Evolutionary conservation across 2,797 vertebrate species (phyloP), one percentile per base, ranked within the genome.

Genomic region (Pseudotriccus pelzelni): DNA sequence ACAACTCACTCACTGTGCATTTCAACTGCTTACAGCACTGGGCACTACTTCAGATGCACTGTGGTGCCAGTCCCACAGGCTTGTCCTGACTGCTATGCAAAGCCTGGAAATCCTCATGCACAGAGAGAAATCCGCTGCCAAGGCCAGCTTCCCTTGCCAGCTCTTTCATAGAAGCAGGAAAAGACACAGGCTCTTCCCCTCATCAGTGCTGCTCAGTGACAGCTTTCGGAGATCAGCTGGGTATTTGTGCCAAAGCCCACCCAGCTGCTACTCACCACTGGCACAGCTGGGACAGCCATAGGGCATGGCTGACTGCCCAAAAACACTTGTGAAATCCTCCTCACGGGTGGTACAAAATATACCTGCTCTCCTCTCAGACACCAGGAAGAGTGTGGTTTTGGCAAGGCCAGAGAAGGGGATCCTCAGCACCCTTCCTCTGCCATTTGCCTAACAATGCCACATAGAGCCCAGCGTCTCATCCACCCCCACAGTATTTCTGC

Each of bases 231-330:
- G 67, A 39, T 46, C 22, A 58, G 43, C 17, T 20, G 63, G 20
- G 28, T 23, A 3, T 63, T 70, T 50, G 64, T 93, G 68, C 64
- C 89, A 62, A 69, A 91, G 50, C 50, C 50, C 62, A 72, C 58
- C 25, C 3, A 0, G 11, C 46, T 74, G 41, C 64, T 63, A 76
- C 46, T 67, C 73, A 81, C 80, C 56, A 5, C 80, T 90, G 69
- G 73, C 80, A 90, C 66, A 84, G 79, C 88, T 76, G 67, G 85
- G 47, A 41, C 70, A 85, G 84, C 74, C 19, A 1, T 0, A 0
- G 34, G 74, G 58, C 77, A 93, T 2, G 5, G 66, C 89, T 86
- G 56, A 10, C 32, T 55, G 63, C 75, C 89, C 87, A n/a, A 82
- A 89, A 82, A 2, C 36, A 37, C 52, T n/a, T 0, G 0, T 62